Conservation (phyloP, 2,113 vertebrate genomes). For the Alouatta palliata region DNA sequence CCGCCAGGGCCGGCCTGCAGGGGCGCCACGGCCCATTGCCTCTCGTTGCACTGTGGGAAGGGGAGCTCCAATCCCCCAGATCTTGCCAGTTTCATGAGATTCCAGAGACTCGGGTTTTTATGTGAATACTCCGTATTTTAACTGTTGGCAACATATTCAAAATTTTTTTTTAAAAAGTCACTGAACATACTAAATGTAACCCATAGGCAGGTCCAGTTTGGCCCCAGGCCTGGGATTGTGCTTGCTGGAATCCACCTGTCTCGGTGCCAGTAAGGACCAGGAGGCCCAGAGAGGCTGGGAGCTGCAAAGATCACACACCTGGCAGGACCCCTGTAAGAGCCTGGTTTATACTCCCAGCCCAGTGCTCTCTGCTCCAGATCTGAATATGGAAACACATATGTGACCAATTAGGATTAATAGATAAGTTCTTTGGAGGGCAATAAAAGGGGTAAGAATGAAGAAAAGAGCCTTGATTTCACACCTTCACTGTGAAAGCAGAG, state of each 20-base stretch:
- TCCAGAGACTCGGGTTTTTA: background rate
- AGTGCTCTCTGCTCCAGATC: background rate
- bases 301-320: background rate
- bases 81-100: background rate
- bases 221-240: background rate
- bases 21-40: rapidly evolving
- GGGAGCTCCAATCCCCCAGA: background rate
- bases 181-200: background rate
- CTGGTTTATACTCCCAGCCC: background rate
- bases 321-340: background rate
- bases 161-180: background rate
- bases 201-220: background rate
- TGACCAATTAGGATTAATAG: background rate
- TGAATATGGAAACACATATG: background rate
- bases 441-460: background rate
- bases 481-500: background rate
- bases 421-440: background rate
- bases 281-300: background rate
- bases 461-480: background rate
- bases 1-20: too few species aligned
- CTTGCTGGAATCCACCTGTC: background rate
- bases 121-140: background rate
- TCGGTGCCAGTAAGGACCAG: rapidly evolving
- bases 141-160: background rate
- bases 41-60: background rate